Base-by-base conservation (phyloP, 2,888 invertebrate species). In the Tryphoninae sp. region DNA sequence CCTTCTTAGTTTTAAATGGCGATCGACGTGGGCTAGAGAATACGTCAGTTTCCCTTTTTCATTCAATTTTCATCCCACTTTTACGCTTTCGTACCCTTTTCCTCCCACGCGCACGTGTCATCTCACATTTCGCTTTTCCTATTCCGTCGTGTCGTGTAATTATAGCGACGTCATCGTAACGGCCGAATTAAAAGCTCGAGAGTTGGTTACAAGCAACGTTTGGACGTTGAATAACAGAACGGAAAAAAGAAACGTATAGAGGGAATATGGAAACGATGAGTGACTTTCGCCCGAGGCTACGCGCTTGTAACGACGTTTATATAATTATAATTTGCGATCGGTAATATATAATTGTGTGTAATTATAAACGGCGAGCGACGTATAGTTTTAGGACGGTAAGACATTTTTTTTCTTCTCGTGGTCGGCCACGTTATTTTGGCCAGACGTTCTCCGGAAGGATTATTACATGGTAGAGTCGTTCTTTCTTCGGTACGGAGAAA, bases 1-100 rank as follows among this genome's bases (percentile, higher is more conserved):
- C 58, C 75, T 67, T 58, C 58, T 67, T 75, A 67, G 58, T 75
- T 75, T 75, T 67, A 33, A 59, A 58, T 59, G 75, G 67, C 75
- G 58, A 75, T 65, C 75, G 59, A 67, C 65, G 58, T 23, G 45
- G 1, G 55, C 33, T 33, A 4, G 33, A 6, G 3, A 6, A 33
- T 6, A 4, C 33, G 33, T 33, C 33, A 33, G 33, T 33, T 26
- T 74, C 58, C 11, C 58, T 58, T 49, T 22, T 51, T 45, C 26
- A 11, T 7, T 9, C 67, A 13, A 13, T 40, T 33, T 62, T 33
- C n/a, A 13, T 40, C 61, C n/a, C 51, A 13, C 13, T 45, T 23
- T 9, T 7, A n/a, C 26, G 16, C 16, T 40, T 40, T 40, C 40
- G 65, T 51, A 26, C 26, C 26, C 7, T 51, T 4, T 67, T 51